These are phyloP conservation scores for Acanthopleura granulata DNA, from an alignment of 2,888 invertebrate species.

Conservation along the genomic window DNA sequence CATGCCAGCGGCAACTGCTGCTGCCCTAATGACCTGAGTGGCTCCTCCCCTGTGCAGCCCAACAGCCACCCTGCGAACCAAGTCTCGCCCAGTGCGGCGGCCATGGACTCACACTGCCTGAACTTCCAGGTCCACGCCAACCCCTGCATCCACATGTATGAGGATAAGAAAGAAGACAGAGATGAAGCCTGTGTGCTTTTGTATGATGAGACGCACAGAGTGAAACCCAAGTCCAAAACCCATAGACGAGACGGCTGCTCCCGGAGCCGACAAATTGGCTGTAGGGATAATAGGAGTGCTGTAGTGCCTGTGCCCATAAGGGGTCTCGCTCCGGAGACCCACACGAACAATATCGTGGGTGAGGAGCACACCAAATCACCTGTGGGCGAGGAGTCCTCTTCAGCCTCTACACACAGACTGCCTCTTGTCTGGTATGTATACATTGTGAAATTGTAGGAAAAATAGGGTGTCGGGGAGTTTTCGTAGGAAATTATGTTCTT, in stretches of 20 bases:
- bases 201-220: background rate
- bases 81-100: background rate
- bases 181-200: conserved; percentile 6
- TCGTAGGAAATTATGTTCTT: too few relatives aligned
- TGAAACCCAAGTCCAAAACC: background rate
- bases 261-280: background rate
- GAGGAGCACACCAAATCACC: background rate
- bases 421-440: too few relatives aligned
- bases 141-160: background rate
- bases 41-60: background rate
- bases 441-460: too few relatives aligned
- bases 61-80: background rate
- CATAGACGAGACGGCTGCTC: background rate
- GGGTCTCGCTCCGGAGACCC: background rate
- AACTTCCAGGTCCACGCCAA: background rate
- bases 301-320: background rate
- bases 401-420: too few relatives aligned
- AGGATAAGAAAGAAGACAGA: background rate
- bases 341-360: conserved; percentile 7
- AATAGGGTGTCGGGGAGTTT: too few relatives aligned
- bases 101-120: background rate
- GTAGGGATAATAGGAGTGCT: background rate
- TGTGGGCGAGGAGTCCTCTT: too few relatives aligned
- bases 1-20: background rate
- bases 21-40: conserved; percentile 7